These are phyloP conservation scores for Solea senegalensis DNA, from an alignment of 2,113 vertebrate species.

Conservation along the genomic window DNA sequence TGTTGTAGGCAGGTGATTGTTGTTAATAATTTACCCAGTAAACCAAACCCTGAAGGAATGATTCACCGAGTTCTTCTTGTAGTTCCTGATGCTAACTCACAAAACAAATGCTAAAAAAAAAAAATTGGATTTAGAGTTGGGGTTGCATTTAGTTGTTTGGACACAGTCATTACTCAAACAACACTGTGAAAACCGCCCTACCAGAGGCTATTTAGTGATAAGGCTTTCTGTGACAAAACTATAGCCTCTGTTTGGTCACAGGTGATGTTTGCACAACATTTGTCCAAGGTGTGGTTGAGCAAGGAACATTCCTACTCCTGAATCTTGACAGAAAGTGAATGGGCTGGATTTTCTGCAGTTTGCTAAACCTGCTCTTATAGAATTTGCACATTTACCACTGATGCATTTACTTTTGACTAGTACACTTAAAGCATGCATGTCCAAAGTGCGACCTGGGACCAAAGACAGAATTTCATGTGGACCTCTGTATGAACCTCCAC, in stretches of 20 bases:
- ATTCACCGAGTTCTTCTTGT: background rate
- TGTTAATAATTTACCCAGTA: background rate
- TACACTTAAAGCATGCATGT: too few relatives aligned
- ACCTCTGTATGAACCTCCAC: too few relatives aligned
- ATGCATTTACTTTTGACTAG: too few relatives aligned
- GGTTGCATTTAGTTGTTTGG: background rate
- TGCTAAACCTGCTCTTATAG: background rate
- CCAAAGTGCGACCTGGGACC: too few relatives aligned
- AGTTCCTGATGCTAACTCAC: background rate
- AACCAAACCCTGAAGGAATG: constrained; percentile 5
- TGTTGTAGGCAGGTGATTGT: background rate
- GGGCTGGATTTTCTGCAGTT: background rate
- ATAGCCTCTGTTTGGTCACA: background rate
- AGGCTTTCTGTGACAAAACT: background rate
- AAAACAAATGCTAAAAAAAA: background rate
- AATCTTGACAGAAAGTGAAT: constrained; percentile 4
- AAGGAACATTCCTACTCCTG: constrained; percentile 29
- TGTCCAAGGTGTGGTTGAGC: constrained; percentile 38
- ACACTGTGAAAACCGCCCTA: background rate
- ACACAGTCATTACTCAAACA: background rate
- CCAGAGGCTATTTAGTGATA: constrained; percentile 5
- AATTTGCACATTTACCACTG: background rate
- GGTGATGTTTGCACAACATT: constrained; percentile 38
- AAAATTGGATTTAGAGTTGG: background rate
- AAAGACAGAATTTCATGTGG: too few relatives aligned